Evolutionary conservation across 1,140 invertebrate genomes (phyloP), one percentile per base, ranked within the genome.

Genomic region (Trachymyrmex septentrionalis): DNA sequence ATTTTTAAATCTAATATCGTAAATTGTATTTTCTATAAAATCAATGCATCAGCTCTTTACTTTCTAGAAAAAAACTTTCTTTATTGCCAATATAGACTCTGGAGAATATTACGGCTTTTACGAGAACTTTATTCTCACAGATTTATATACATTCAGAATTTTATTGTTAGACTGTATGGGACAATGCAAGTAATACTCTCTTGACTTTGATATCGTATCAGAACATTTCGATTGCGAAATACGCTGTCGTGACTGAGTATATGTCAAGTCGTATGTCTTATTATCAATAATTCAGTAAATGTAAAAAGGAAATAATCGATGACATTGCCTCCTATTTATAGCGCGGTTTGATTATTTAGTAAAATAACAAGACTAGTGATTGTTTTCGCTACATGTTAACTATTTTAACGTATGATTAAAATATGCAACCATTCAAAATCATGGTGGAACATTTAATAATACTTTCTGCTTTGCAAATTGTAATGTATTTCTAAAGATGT

Each of bases 401-500:
- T 57, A 55, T 44, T 57, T 81, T 27, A 55, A 53, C 27, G 19
- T 30, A 66, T 34, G 30, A 34, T 30, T 10, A 3, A 73, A 55
- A 50, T 30, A 78, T 16, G 38, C 12, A 63, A 19, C 44, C 0
- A 64, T 44, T 66, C 30, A 66, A 78, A 78, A 48, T 66, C 1
- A 27, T 30, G 27, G 48, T 59, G 27, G 16, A 78, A 63, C 16
- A 76, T 76, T 38, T 50, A 50, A 69, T 27, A 71, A 73, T 57
- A 14, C 2, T 59, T 30, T 57, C 6, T 57, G 50, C 30, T 75
- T 59, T 75, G 14, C 19, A 59, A 76, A 38, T 34, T n/a, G 55
- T 59, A 24, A 76, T 27, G n/a, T 59, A 78, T 78, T 48, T 78
- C 34, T 77, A 78, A 50, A 78, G 38, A 48, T 30, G 21, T 77